Percentiles rank a stretch among this genome's conserved stretches.
phyloP scores from a whole-genome alignment of 1,140 invertebrate genomes.

The Anastatus disparis region DNA sequence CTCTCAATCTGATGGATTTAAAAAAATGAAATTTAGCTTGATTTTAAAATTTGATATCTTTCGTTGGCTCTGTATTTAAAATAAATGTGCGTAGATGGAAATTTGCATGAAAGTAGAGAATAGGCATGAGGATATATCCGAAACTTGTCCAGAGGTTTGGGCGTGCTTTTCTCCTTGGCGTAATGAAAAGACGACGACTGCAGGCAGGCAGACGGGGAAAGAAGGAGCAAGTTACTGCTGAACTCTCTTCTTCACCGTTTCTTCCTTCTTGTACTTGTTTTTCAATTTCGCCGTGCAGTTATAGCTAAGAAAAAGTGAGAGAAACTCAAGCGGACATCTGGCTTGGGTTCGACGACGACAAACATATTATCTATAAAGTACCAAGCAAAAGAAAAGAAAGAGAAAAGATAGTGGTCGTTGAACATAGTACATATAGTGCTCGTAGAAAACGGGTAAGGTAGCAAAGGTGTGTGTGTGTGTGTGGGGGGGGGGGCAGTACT shows the following conservation, averaged over 20 bases:
- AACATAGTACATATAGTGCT: background rate
- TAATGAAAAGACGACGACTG: background rate
- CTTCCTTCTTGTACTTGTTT: background rate
- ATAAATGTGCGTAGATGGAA: background rate
- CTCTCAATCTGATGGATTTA: too few relatives aligned
- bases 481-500: slow-evolving; percentile 36
- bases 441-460: background rate
- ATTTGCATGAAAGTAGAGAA: background rate
- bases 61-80: too few relatives aligned
- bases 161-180: too few relatives aligned
- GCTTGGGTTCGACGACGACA: slow-evolving; percentile 7
- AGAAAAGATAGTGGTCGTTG: background rate
- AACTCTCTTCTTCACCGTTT: too few relatives aligned
- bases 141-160: too few relatives aligned
- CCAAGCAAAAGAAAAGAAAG: background rate
- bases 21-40: too few relatives aligned
- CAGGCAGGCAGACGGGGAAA: background rate
- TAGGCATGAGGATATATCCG: too few relatives aligned
- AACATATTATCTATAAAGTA: slow-evolving; percentile 2
- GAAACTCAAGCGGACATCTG: slow-evolving; percentile 19
- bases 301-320: slow-evolving; percentile 7
- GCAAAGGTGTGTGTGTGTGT: background rate
- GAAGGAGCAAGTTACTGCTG: too few relatives aligned
- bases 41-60: too few relatives aligned
- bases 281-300: slow-evolving; percentile 12